Percentiles rank a stretch among this genome's conserved stretches.
Conservation (phyloP, 2,113 vertebrate species). For the Microtus oregoni region DNA sequence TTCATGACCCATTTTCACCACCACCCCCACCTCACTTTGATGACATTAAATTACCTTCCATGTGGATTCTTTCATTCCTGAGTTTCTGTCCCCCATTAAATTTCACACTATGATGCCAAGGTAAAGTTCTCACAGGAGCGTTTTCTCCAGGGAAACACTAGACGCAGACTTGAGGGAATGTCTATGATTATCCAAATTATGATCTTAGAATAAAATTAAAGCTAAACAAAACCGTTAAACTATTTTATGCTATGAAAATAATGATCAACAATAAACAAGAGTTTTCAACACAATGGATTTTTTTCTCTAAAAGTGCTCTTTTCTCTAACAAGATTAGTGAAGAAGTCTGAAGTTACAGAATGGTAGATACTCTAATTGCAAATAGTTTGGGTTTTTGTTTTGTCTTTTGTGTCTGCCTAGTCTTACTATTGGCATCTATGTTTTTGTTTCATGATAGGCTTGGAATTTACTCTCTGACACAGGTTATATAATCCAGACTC, state of each 20-base stretch:
- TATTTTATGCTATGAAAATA: neutral
- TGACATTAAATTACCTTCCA: neutral
- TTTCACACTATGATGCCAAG: neutral
- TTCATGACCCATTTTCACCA: neutral
- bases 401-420: neutral
- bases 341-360: neutral
- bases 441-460: slow-evolving; percentile 17
- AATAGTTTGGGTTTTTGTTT: neutral
- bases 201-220: neutral
- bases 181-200: neutral
- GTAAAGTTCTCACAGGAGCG: neutral
- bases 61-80: neutral
- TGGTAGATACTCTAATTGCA: too few species aligned
- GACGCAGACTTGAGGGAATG: neutral
- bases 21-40: neutral
- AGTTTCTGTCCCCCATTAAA: neutral
- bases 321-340: neutral
- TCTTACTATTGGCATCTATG: neutral
- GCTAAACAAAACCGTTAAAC: neutral
- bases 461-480: slow-evolving; percentile 1
- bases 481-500: neutral
- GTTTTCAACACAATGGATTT: neutral
- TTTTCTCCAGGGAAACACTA: neutral
- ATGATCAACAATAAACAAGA: neutral
- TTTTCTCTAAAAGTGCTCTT: neutral